Percentiles rank a stretch among this genome's conserved stretches.
Evolutionary conservation across 1,140 invertebrate genomes (phyloP).

Genomic region (Saccostrea glomerata): DNA sequence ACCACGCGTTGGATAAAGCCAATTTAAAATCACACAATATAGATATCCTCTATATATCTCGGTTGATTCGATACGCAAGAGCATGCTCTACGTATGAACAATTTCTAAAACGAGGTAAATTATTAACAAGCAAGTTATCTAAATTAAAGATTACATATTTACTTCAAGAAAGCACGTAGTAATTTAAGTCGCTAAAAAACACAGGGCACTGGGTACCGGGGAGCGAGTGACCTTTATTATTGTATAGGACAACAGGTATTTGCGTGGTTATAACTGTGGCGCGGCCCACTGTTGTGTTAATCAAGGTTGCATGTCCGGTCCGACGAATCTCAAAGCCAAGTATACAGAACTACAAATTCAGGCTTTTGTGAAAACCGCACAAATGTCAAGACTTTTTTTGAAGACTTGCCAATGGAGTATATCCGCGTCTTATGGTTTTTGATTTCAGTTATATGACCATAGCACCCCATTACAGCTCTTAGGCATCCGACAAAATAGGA

Average conservation of each 20-base stretch:
- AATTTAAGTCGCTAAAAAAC: slow-evolving; percentile 8
- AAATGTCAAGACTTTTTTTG: slow-evolving; percentile 32
- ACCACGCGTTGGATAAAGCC: too few relatives aligned
- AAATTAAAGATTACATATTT: slow-evolving; percentile 36
- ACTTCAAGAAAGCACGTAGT: slow-evolving; percentile 30
- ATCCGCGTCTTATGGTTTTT: slow-evolving; percentile 32
- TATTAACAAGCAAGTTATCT: too few relatives aligned
- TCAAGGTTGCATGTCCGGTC: slow-evolving; percentile 19
- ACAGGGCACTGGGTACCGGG: background rate
- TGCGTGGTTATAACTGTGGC: slow-evolving; percentile 1
- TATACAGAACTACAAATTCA: slow-evolving; percentile 22
- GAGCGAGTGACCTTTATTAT: slow-evolving; percentile 25
- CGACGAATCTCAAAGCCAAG: slow-evolving; percentile 17
- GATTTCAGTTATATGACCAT: slow-evolving; percentile 38
- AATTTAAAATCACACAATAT: too few relatives aligned
- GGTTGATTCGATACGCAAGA: too few relatives aligned
- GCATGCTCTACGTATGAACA: too few relatives aligned
- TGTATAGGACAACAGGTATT: background rate
- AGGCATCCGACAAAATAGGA: slow-evolving; percentile 1
- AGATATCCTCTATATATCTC: too few relatives aligned
- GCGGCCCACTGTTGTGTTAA: slow-evolving; percentile 14
- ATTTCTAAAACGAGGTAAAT: too few relatives aligned
- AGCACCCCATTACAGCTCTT: slow-evolving; percentile 23
- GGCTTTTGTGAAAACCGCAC: slow-evolving; percentile 32
- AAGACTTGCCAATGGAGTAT: slow-evolving; percentile 28